Evolutionary conservation across 2,888 invertebrate species (phyloP), one percentile per base, ranked within the genome.

Genomic region (Eubasilissa splendida): DNA sequence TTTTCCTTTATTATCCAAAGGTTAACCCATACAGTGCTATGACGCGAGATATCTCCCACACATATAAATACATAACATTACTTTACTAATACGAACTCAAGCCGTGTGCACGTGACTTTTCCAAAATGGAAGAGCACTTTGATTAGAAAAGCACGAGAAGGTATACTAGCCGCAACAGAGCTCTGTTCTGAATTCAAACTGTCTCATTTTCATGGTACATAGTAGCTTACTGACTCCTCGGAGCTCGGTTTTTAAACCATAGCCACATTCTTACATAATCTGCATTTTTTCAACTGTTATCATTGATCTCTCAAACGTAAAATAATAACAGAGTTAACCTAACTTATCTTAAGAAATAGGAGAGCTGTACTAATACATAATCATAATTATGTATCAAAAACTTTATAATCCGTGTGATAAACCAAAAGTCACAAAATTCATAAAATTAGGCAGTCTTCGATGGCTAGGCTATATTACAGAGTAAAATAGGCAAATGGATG

Each of bases 101-200:
- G 75, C 22, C 50, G 42, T 56, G 58, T 33, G 58, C 42, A 73
- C 73, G 73, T 73, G 73, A 73, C 73, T 73, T 73, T 73, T 73
- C 58, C 73, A n/a, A 56, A 73, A 73, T 58, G 58, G 58, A 56
- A 42, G 56, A 58, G 58, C 73, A 73, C 73, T 73, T 58, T 73
- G 73, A 73, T 73, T 73, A 73, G 73, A 73, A 73, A 77, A 58
- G 77, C 60, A 60, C 60, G 71, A 33, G 60, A 78, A 70, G 77
- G 68, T 68, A 50, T 77, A 68, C 77, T 70, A 50, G 50, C 68
- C 68, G 56, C 66, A 58, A 12, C 58, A 31, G 77, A 54, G 31
- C 33, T 50, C 71, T 22, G 70, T 56, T 42, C 60, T 78, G 78
- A 78, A 78, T 78, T 31, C 60, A 78, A 78, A 78, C 65, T 71